Evolutionary conservation across 2,797 vertebrate genomes (phyloP), one percentile per base, ranked within the genome.

Genomic region (Lagocephalus sceleratus): DNA sequence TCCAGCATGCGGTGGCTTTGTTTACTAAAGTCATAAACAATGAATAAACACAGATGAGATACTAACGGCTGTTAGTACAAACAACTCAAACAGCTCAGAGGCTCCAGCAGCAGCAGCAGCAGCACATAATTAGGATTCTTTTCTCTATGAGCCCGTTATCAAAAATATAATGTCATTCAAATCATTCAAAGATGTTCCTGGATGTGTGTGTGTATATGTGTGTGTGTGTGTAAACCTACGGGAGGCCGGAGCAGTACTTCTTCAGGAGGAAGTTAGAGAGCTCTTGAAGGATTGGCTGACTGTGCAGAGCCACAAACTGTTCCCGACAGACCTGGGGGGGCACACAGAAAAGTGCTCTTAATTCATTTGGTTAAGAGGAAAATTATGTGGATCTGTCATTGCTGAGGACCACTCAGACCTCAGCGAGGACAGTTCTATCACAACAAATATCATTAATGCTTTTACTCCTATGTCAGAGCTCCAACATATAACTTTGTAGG

Each of bases 221-320:
- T 11, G 20, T 42, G 22, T 21, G 40, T 41, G 55, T 50, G 39
- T 14, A 16, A 45, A 89, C 90, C 91, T 66, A 93, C 90, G 3
- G 71, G 17, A 42, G 7, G 0, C 0, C 0, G 0, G 61, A 19
- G 79, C 93, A 92, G 73, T 95, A 97, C 42, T 94, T 96, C 25
- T 75, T 10, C 15, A 93, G 57, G 75, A 99, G 87, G 79, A 94
- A 98, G 58, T 52, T 17, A 2, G 97, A 96, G 63, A 99, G 90
- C 47, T 96, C 88, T 35, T 94, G 78, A 40, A 99, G 88, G 78
- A 99, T 97, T 9, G 94, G 95, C 81, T 97, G 90, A 1, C 88
- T 94, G 82, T 99, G 97, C 59, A 99, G 86, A 14, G 83, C 86
- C 29, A 99, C 90, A 0, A 99, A 99, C 83, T 99, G 96, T 73